These are phyloP conservation scores for Bugula neritina DNA, from an alignment of 2,888 invertebrate species.

Conservation along the genomic window DNA sequence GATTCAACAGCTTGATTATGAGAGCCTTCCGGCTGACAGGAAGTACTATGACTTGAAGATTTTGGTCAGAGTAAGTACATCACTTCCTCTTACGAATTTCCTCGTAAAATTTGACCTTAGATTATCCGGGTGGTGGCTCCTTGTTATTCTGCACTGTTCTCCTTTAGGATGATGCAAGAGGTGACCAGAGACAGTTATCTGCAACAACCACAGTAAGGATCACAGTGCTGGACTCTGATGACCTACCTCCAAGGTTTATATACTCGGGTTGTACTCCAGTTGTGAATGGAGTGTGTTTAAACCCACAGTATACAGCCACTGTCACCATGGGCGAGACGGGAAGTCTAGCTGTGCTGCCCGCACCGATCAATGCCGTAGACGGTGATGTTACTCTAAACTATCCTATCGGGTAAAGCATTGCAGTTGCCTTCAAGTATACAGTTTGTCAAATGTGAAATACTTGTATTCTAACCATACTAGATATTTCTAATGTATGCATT, in stretches of 20 bases:
- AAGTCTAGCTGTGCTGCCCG: not conserved
- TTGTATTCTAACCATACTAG: too few relatives aligned
- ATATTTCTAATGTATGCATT: too few relatives aligned
- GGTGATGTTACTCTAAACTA: constrained; percentile 12
- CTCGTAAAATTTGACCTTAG: not conserved
- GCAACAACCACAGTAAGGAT: constrained; percentile 19
- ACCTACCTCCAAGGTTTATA: constrained; percentile 17
- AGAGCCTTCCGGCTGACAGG: constrained; percentile 9
- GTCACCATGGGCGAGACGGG: not conserved
- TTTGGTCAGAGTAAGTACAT: not conserved
- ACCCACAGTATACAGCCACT: constrained; percentile 5
- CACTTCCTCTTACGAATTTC: not conserved
- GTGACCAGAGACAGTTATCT: not conserved
- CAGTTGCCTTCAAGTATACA: too few relatives aligned
- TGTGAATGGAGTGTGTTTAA: constrained; percentile 3
- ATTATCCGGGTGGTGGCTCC: not conserved
- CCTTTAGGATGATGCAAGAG: constrained; percentile 17
- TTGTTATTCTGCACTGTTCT: not conserved
- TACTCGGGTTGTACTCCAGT: constrained; percentile 16
- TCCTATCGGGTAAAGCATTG: constrained; percentile 6
- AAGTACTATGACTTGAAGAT: constrained; percentile 20
- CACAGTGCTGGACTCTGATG: constrained; percentile 7
- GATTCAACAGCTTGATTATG: not conserved
- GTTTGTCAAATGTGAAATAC: too few relatives aligned
- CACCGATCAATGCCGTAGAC: constrained; percentile 22